Evolutionary conservation across 35 echinoderm and acorn worm species (phyloP), one percentile per base, ranked within the genome.

Genomic region (Holothuria glaberrima): DNA sequence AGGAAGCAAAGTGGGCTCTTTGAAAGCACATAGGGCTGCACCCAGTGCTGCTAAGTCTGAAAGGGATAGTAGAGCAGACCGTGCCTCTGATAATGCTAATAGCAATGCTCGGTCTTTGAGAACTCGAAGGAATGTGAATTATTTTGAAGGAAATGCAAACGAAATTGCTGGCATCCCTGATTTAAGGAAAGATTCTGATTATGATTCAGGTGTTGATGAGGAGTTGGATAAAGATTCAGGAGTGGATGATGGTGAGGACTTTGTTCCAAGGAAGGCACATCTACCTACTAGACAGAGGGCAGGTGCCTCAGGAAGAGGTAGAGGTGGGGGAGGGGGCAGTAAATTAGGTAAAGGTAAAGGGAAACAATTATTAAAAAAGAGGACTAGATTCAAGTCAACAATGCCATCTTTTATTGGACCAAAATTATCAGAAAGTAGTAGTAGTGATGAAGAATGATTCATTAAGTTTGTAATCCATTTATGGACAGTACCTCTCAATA

Each of bases 381-480:
- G 50, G 63, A 67, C 60, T n/a, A 0, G 60, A 9, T 67, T 50
- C 67, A 87, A 87, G 58, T 38, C 30, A 34, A n/a, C 22, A 5
- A 12, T 7, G 9, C 41, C 30, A 25, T 67, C 59, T 18, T 59
- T 27, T 0, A 84, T 6, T 48, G 85, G 86, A 17, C 91, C 86
- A 34, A 63, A 48, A 30, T 28, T 93, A 2, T 93, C 91, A 66
- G 91, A 93, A 44, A 87, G 85, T 70, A 93, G 91, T 70, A 88
- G 91, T 48, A 92, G 91, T 88, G 91, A 92, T 69, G 56, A 86
- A n/a, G 27, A 86, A 38, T 83, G 27, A 54, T 5, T 54, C 50
- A 54, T 54, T 54, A 9, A 0, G 5, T 14, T 54, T 9, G 12
- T 54, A 14, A 5, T 54, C 1, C 3, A 17, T 54, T 14, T 14